Conservation (phyloP, 2,888 invertebrate genomes). For the Lochmaea capreae region DNA sequence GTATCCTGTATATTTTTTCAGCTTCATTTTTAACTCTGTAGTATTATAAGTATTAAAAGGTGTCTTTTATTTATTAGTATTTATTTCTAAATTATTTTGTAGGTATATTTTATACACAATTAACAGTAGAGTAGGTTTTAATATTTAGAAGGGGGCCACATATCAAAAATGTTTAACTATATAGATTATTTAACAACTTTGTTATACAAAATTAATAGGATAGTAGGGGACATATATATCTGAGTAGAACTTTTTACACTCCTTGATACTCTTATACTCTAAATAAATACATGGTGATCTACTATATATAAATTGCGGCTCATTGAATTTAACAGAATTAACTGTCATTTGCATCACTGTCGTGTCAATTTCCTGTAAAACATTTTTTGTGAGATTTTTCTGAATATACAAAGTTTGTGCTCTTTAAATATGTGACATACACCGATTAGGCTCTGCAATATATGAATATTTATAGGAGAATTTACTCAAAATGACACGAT, state of each 20-base stretch:
- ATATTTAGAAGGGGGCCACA: constrained; percentile 5
- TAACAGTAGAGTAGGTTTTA: neutral
- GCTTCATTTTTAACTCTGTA: neutral
- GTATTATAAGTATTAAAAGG: neutral
- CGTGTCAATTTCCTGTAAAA: too few species aligned
- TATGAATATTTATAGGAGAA: too few species aligned
- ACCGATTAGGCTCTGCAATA: too few species aligned
- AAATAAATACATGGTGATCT: neutral
- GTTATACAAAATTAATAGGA: neutral
- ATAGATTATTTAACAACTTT: neutral
- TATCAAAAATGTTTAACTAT: neutral
- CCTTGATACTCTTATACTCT: neutral
- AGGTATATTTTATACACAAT: neutral
- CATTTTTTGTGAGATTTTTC: too few species aligned
- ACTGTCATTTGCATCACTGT: neutral
- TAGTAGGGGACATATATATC: neutral
- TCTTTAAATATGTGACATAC: too few species aligned
- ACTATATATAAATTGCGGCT: neutral
- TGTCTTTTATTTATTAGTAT: neutral
- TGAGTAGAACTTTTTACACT: constrained; percentile 1
- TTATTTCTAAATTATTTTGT: neutral
- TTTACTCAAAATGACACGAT: neutral
- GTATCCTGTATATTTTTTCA: neutral
- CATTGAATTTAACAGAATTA: neutral
- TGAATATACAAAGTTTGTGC: too few species aligned